These are phyloP conservation scores for Margaritifera margaritifera DNA, from an alignment of 2,888 invertebrate genomes.

Conservation along the genomic window DNA sequence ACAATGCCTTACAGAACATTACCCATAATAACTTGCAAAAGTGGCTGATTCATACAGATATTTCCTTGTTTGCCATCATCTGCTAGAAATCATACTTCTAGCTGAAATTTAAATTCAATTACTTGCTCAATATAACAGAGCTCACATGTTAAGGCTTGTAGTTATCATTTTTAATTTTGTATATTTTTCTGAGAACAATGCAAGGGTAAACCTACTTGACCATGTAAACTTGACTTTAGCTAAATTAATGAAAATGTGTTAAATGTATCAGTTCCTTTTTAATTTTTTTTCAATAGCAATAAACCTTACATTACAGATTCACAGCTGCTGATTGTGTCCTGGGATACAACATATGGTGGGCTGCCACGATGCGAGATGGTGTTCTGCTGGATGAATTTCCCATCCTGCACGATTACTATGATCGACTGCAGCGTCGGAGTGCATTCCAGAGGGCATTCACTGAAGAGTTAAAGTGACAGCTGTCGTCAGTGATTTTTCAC, in stretches of 20 bases:
- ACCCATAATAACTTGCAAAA: too few relatives aligned
- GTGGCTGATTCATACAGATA: too few relatives aligned
- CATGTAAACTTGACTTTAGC: neutral
- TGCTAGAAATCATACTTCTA: too few relatives aligned
- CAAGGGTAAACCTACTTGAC: neutral
- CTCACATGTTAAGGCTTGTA: too few relatives aligned
- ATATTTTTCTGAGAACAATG: too few relatives aligned
- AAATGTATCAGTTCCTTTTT: neutral
- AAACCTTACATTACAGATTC: conserved; percentile 38
- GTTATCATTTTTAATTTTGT: neutral
- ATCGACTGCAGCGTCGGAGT: conserved; percentile 40
- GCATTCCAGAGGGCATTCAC: conserved; percentile 48
- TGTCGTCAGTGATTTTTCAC: too few relatives aligned
- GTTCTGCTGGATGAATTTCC: conserved; percentile 45
- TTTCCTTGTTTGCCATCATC: too few relatives aligned
- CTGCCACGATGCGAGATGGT: conserved; percentile 48
- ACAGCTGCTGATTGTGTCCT: conserved; percentile 64
- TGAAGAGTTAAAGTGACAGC: conserved; percentile 1
- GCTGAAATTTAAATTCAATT: too few relatives aligned
- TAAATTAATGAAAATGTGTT: neutral
- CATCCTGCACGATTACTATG: conserved; percentile 41
- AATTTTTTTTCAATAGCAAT: neutral
- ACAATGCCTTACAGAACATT: too few relatives aligned
- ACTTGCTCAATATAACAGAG: too few relatives aligned
- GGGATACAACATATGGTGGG: conserved; percentile 61